phyloP scores from a whole-genome alignment of 1,140 invertebrate genomes.

The Capitella teleta region DNA sequence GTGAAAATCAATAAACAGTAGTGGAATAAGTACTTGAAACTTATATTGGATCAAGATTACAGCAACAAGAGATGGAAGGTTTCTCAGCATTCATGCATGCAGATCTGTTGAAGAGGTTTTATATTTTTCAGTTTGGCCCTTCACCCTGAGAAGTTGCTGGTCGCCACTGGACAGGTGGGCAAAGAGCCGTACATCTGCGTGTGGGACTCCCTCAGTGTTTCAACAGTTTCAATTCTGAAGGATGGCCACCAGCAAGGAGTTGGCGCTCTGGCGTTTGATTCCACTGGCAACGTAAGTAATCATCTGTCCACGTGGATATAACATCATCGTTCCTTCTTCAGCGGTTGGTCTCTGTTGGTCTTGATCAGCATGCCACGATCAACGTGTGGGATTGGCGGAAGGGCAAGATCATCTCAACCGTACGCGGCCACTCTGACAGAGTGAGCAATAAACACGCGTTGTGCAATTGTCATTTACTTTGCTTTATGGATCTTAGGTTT shows the following conservation, averaged over 20 bases:
- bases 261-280: constrained; percentile 32
- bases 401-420: constrained; percentile 38
- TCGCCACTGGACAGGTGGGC: constrained; percentile 42
- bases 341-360: constrained; percentile 35
- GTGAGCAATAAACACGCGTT: constrained; percentile 20
- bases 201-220: constrained; percentile 30
- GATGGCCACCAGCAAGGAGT: constrained; percentile 38
- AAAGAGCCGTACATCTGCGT: constrained; percentile 40
- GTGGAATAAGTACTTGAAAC: too few relatives aligned
- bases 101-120: too few relatives aligned
- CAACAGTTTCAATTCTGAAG: constrained; percentile 36
- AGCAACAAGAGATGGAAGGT: too few relatives aligned
- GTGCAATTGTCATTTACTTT: too few relatives aligned
- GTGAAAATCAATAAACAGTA: too few relatives aligned
- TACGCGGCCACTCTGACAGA: constrained; percentile 32
- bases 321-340: constrained; percentile 19
- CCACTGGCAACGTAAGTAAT: constrained; percentile 27
- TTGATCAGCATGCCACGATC: constrained; percentile 35
- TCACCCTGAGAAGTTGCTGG: constrained; percentile 33
- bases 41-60: too few relatives aligned
- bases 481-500: constrained; percentile 29
- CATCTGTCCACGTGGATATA: too few relatives aligned
- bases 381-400: constrained; percentile 42
- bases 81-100: too few relatives aligned
- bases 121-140: constrained; percentile 27